Conservation (phyloP, 1,140 invertebrate genomes). For the Drosophila erecta region DNA sequence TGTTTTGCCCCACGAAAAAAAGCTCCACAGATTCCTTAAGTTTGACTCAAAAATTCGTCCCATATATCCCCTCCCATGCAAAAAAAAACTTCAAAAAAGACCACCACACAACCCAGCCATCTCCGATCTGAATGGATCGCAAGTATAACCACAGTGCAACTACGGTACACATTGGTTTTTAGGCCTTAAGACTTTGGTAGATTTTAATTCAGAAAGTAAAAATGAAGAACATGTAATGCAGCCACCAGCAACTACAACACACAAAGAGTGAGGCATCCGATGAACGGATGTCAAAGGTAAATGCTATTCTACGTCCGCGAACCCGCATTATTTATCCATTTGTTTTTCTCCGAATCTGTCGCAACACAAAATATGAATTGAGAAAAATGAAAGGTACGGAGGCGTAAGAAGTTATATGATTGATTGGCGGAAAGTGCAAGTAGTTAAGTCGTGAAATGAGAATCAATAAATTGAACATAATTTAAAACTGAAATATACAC, state of each 20-base stretch:
- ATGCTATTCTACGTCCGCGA: constrained; percentile 15
- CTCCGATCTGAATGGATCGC: constrained; percentile 37
- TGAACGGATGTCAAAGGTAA: constrained; percentile 19
- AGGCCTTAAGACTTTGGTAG: constrained; percentile 50
- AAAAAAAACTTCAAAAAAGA: constrained; percentile 8
- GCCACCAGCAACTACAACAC: constrained; percentile 10
- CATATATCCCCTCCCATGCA: background rate
- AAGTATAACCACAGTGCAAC: constrained; percentile 47
- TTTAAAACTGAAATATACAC: constrained; percentile 14
- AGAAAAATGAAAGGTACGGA: constrained; percentile 2
- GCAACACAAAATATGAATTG: constrained; percentile 30
- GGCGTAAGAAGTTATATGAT: constrained; percentile 25
- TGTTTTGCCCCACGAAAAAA: background rate
- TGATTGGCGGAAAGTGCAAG: constrained; percentile 29
- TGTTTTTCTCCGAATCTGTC: constrained; percentile 22
- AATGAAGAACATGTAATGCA: background rate
- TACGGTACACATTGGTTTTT: constrained; percentile 44
- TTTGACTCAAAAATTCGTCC: constrained; percentile 15
- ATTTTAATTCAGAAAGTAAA: constrained; percentile 30
- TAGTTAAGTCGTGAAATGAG: constrained; percentile 34
- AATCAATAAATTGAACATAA: constrained; percentile 48
- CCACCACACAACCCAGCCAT: constrained; percentile 24
- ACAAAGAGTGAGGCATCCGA: constrained; percentile 15
- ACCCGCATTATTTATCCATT: constrained; percentile 10
- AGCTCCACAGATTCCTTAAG: constrained; percentile 27